Evolutionary conservation across 1,140 invertebrate species (phyloP).

Genomic region (Stenopsyche tienmushanensis): DNA sequence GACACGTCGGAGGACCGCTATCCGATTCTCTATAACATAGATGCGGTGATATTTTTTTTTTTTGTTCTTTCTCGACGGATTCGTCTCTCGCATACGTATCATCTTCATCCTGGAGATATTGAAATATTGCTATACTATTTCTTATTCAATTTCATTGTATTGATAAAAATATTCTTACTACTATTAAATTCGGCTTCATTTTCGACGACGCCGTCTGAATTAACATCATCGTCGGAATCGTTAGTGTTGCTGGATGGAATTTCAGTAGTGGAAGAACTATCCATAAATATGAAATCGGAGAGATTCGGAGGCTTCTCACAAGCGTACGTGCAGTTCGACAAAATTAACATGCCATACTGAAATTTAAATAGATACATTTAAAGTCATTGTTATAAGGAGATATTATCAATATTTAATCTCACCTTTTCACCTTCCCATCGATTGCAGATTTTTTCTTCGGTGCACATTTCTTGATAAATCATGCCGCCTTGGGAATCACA

Average conservation of each 20-base stretch:
- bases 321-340: slow-evolving; percentile 59
- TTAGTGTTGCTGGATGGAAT: slow-evolving; percentile 11
- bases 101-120: slow-evolving; percentile 27
- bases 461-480: slow-evolving; percentile 69
- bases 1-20: slow-evolving; percentile 48
- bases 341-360: slow-evolving; percentile 51
- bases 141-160: too few species aligned
- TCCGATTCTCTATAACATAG: slow-evolving; percentile 56
- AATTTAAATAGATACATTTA: slow-evolving; percentile 31
- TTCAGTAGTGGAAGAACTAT: slow-evolving; percentile 30
- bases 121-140: not conserved
- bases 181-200: slow-evolving; percentile 3
- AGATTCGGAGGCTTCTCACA: slow-evolving; percentile 51
- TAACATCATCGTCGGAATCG: slow-evolving; percentile 34
- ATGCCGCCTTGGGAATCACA: slow-evolving; percentile 65
- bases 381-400: too few species aligned
- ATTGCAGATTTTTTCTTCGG: slow-evolving; percentile 61
- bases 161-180: too few species aligned
- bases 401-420: too few species aligned
- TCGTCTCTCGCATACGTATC: not conserved
- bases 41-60: slow-evolving; percentile 55
- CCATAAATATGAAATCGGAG: slow-evolving; percentile 20
- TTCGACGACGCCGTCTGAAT: slow-evolving; percentile 9
- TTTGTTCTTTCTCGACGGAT: not conserved
- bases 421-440: slow-evolving; percentile 63